phyloP scores from a whole-genome alignment of 2,888 invertebrate genomes.

The Deroplatys truncata region DNA sequence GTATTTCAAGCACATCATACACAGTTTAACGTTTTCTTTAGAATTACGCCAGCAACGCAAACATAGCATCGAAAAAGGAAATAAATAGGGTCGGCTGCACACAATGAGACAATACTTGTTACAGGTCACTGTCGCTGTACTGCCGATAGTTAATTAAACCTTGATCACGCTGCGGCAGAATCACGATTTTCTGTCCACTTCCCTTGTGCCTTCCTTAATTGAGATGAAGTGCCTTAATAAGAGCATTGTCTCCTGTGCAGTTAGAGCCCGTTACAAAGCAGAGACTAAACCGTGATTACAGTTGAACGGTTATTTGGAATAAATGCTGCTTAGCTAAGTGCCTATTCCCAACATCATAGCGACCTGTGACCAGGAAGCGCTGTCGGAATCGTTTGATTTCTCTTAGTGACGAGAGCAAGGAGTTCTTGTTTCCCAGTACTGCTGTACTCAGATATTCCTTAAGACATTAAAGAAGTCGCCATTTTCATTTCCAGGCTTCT shows the following conservation, averaged over 20 bases:
- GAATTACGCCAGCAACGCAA: background rate
- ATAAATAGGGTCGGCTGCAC: background rate
- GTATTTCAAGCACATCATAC: too few species aligned
- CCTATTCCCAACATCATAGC: background rate
- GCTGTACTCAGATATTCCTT: too few species aligned
- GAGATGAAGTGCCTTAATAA: background rate
- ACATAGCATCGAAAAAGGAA: background rate
- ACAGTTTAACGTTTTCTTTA: too few species aligned
- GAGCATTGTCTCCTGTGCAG: background rate
- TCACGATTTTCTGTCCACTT: background rate
- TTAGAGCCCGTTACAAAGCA: background rate
- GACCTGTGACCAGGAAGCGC: too few species aligned
- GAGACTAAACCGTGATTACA: background rate
- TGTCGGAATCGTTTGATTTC: background rate
- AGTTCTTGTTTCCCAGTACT: too few species aligned
- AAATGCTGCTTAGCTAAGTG: background rate
- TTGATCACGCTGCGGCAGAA: background rate
- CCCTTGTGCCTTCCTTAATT: background rate
- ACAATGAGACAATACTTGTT: background rate
- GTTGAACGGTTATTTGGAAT: background rate
- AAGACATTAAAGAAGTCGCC: too few species aligned
- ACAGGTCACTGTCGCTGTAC: background rate
- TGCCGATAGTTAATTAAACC: background rate
- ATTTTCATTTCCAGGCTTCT: too few species aligned
- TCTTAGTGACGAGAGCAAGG: too few species aligned